These are phyloP conservation scores for Cnemophilus loriae DNA, from an alignment of 2,113 vertebrate genomes.

Conservation along the genomic window DNA sequence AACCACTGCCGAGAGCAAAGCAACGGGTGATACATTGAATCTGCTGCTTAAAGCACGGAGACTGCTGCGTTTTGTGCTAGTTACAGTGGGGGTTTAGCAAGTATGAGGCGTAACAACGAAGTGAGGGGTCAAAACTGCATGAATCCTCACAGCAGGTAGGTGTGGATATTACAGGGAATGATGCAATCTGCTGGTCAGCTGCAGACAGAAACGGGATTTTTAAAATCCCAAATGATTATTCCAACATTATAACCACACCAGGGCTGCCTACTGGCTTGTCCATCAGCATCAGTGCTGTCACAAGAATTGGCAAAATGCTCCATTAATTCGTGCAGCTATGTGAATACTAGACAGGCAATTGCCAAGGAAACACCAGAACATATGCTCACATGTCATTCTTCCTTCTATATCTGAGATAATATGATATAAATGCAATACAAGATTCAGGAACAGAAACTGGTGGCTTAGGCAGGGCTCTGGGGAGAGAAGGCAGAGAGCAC, in stretches of 20 bases:
- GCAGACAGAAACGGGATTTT: not conserved
- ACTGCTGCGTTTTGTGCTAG: constrained; percentile 55
- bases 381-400: not conserved
- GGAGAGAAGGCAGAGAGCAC: not conserved
- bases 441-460: not conserved
- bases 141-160: not conserved
- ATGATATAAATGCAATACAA: not conserved
- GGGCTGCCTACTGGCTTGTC: not conserved
- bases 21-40: constrained; percentile 7
- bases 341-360: not conserved
- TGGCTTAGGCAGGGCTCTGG: not conserved
- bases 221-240: not conserved
- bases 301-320: not conserved
- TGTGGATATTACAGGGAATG: not conserved
- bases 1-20: constrained; percentile 26
- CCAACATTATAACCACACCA: not conserved
- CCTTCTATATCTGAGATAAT: not conserved
- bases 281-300: not conserved
- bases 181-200: not conserved
- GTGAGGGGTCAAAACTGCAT: constrained; percentile 31
- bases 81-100: constrained; percentile 1
- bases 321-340: not conserved
- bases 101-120: not conserved
- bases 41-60: not conserved
- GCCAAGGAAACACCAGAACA: constrained; percentile 9